phyloP scores from a whole-genome alignment of 2,888 invertebrate species.

The Allolobophora icterica region DNA sequence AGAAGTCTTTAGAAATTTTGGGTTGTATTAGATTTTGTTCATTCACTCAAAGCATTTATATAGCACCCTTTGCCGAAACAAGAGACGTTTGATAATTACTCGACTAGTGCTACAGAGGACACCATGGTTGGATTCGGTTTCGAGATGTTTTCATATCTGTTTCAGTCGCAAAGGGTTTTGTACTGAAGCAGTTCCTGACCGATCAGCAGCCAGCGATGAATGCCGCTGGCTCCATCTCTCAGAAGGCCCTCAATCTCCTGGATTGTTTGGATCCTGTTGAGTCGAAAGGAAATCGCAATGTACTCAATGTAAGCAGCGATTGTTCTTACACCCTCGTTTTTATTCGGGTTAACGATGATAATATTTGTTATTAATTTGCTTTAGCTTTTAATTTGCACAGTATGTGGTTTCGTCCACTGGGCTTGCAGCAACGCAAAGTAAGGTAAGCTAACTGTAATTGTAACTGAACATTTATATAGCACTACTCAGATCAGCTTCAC shows the following conservation, averaged over 20 bases:
- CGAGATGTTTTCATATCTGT: conserved; percentile 25
- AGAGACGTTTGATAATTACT: background rate
- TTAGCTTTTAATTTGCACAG: background rate
- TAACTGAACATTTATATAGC: no score
- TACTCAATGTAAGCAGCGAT: no score
- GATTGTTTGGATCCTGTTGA: conserved; percentile 8
- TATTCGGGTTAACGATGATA: background rate
- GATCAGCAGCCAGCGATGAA: background rate
- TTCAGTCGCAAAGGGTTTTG: conserved; percentile 61
- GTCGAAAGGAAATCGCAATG: background rate
- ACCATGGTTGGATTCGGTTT: background rate
- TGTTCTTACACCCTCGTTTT: background rate
- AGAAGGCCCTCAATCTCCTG: background rate
- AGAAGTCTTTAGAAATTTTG: no score
- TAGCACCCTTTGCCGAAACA: no score
- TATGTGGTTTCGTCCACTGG: background rate
- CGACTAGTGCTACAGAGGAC: background rate
- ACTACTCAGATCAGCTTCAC: no score
- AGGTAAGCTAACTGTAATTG: no score
- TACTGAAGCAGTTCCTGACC: conserved; percentile 54
- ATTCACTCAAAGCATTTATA: no score
- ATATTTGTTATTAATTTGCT: background rate
- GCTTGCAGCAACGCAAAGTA: background rate
- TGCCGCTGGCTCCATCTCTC: background rate
- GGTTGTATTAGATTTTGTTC: no score